phyloP scores from a whole-genome alignment of 2,797 vertebrate species.

The Channallabes apus region DNA sequence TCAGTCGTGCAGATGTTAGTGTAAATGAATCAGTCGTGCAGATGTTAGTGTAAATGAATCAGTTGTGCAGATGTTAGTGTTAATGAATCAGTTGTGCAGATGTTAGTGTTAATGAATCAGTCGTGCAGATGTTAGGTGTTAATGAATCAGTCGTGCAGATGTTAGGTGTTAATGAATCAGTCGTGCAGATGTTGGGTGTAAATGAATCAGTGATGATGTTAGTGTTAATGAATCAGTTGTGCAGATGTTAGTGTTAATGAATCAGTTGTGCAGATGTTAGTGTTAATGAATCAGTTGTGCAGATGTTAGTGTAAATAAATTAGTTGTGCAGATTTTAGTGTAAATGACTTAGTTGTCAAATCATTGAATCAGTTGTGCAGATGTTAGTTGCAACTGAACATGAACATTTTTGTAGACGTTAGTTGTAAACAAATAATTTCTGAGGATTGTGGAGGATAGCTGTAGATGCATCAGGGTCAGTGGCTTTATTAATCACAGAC shows the following conservation, averaged over 20 bases:
- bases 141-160: too few relatives aligned
- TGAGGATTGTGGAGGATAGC: background rate
- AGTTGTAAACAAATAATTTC: background rate
- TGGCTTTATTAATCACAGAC: background rate
- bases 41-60: background rate
- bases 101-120: background rate
- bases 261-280: background rate
- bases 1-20: background rate
- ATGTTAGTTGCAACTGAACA: background rate
- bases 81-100: background rate
- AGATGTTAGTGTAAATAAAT: background rate
- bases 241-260: background rate
- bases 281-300: background rate
- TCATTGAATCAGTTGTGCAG: background rate
- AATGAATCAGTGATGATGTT: too few relatives aligned
- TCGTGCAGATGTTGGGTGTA: background rate
- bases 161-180: background rate
- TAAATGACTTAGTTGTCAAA: background rate
- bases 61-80: background rate
- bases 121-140: background rate
- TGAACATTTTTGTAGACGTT: background rate
- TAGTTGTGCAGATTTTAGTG: background rate
- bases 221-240: background rate
- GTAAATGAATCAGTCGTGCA: background rate
- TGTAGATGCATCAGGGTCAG: conserved; percentile 1